Base-by-base conservation (phyloP, 2,113 vertebrate species). In the Sorex fumeus region DNA sequence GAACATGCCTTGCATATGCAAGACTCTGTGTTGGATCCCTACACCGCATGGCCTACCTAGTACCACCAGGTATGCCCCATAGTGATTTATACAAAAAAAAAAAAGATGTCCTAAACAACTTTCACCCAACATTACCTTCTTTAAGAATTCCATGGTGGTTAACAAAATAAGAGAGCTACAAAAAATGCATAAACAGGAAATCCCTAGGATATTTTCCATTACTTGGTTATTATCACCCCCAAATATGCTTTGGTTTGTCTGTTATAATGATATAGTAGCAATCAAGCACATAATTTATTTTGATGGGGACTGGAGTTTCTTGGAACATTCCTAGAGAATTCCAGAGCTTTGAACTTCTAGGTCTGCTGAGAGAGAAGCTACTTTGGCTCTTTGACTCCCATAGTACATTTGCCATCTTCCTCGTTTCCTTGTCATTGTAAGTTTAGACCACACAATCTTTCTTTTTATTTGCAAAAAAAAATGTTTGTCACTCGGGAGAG, bases 301-400 rank as follows among this genome's bases (percentile, higher is more conserved):
- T 77, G 25, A 50, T 66, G 62, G 70, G 3, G 5, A 69, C 0
- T 45, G 23, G 62, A n/a, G 18, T 75, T 88, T 40, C 32, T 76
- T 79, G 30, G 40, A 81, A 75, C 80, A 80, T 69, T 70, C 67
- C 60, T 12, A 57, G 75, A 91, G 75, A 88, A 70, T 72, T 71
- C 13, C 47, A 81, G 30, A n/a, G 47, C 69, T 94, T 89, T 81
- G 84, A 89, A 75, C 27, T 76, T 40, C n/a, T 40, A 60, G 69
- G 40, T 18, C 11, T 70, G 32, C 16, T 64, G 27, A 27, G 8
- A 18, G 32, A 57, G 2, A 30, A 69, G 11, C 8, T 69, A 30
- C 67, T 40, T 70, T 81, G 19, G 9, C 53, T 85, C 47, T 11
- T 43, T 47, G 8, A 8, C 62, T 36, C 40, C 27, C 28, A 36